Conservation (phyloP, 2,113 vertebrate genomes). For the Tychaedon coryphoeus region DNA sequence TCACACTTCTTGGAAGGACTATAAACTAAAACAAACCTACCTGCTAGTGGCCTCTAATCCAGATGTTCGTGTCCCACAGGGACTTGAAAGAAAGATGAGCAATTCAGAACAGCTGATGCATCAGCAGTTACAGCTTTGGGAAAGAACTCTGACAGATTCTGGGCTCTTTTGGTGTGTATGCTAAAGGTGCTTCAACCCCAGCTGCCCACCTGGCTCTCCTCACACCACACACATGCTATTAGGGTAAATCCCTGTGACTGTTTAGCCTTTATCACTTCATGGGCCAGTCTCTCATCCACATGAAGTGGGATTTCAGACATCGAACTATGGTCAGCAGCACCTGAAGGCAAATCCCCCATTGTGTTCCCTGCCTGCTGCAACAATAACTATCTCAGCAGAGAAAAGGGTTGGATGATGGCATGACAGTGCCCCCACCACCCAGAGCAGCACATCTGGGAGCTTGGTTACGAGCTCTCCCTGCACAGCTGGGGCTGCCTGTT, state of each 20-base stretch:
- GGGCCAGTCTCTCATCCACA: background rate
- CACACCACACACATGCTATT: background rate
- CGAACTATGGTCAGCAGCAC: background rate
- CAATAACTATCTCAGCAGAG: background rate
- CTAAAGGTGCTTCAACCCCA: background rate
- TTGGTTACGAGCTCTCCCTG: background rate
- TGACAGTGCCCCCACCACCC: background rate
- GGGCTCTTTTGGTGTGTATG: background rate
- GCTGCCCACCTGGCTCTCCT: background rate
- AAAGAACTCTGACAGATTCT: background rate
- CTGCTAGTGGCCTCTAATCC: background rate
- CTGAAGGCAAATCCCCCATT: background rate
- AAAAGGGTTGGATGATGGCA: background rate
- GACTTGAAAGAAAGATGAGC: background rate
- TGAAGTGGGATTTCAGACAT: background rate
- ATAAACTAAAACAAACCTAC: background rate
- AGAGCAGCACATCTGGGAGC: background rate
- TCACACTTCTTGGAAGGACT: background rate
- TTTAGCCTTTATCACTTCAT: background rate
- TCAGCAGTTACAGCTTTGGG: background rate
- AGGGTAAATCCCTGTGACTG: rapidly evolving
- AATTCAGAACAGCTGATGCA: background rate
- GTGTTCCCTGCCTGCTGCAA: background rate
- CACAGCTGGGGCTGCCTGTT: background rate
- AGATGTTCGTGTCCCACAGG: background rate